These are phyloP conservation scores for Myiotriccus ornatus DNA, from an alignment of 2,797 vertebrate species.

Conservation along the genomic window DNA sequence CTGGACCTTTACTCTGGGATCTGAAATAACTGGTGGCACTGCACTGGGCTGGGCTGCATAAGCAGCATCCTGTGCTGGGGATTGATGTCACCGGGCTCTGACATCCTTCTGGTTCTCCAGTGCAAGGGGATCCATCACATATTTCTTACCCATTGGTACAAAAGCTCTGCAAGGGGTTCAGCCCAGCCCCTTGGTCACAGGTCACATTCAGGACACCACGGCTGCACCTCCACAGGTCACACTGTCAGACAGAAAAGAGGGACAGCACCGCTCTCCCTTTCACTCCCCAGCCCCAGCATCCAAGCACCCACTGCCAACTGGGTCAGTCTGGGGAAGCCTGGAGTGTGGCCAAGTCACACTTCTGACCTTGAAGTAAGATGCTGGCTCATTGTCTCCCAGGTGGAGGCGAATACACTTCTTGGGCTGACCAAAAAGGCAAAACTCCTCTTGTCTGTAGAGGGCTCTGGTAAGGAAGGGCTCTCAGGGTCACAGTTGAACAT, in stretches of 20 bases:
- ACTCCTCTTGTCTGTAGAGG: background rate
- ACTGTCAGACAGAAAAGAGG: background rate
- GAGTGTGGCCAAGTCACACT: background rate
- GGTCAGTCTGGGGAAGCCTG: background rate
- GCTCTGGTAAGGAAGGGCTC: background rate
- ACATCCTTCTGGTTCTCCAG: rapidly evolving
- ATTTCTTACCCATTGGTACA: background rate
- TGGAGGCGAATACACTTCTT: rapidly evolving
- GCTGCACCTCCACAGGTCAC: background rate
- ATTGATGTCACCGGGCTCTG: background rate
- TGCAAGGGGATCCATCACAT: rapidly evolving
- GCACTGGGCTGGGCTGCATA: background rate
- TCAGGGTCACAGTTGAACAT: background rate
- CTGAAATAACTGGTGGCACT: background rate
- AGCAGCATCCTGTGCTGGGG: background rate
- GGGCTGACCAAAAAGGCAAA: background rate
- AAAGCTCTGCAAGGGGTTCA: background rate
- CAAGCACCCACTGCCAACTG: background rate
- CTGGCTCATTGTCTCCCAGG: background rate
- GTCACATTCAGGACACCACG: background rate
- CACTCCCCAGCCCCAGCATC: background rate
- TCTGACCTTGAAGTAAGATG: background rate
- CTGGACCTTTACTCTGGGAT: background rate
- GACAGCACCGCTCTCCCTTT: background rate
- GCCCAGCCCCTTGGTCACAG: background rate